Percentiles rank a stretch among this genome's conserved stretches.
These are phyloP conservation scores for Fregetta grallaria DNA, from an alignment of 2,113 vertebrate genomes.

Conservation along the genomic window DNA sequence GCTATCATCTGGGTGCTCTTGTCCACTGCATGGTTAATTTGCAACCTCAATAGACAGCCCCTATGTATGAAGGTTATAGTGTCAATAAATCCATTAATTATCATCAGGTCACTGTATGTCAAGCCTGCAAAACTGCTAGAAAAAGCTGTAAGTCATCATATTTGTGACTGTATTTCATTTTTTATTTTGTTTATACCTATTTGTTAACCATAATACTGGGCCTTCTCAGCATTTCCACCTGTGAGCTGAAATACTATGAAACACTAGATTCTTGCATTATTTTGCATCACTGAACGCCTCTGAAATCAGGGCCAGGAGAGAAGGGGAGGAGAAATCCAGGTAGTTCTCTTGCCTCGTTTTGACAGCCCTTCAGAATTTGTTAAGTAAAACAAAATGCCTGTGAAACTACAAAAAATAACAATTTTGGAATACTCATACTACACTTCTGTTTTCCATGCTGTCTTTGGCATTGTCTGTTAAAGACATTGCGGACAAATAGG, in stretches of 20 bases:
- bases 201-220: background rate
- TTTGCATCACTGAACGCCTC: constrained; percentile 11
- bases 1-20: background rate
- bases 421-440: background rate
- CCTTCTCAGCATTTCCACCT: background rate
- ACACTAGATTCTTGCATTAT: background rate
- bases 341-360: constrained; percentile 13
- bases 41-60: background rate
- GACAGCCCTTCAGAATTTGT: constrained; percentile 17
- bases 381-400: background rate
- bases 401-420: background rate
- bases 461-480: background rate
- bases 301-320: background rate
- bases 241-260: background rate
- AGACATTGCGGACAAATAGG: background rate
- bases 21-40: background rate
- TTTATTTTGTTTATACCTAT: background rate
- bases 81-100: background rate
- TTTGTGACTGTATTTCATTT: background rate
- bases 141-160: background rate
- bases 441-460: background rate
- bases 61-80: background rate
- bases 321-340: background rate
- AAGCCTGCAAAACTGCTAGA: background rate
- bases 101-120: background rate